Base-by-base conservation (phyloP, 2,113 vertebrate genomes). In the Manacus vitellinus region DNA sequence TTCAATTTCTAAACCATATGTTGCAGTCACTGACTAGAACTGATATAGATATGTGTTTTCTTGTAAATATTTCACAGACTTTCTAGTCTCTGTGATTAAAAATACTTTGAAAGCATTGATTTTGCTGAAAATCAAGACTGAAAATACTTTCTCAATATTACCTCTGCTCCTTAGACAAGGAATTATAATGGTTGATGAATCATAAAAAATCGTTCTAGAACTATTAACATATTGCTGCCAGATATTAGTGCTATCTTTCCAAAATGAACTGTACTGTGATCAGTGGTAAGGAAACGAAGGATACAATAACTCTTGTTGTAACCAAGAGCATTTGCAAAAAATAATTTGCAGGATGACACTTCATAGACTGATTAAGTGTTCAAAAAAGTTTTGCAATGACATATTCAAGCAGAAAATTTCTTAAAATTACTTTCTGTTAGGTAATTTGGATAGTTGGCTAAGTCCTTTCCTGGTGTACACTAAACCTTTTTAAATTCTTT, bases 1-100 rank as follows among this genome's bases (percentile, higher is more conserved):
- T 98, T 98, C 96, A 97, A 98, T 98, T 98, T 98, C 95, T 92
- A 96, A 97, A 97, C 98, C 98, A 98, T 99, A 99, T 99, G 98
- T 84, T 98, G 76, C 73, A 97, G 96, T 97, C 95, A 97, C 95
- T 97, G 97, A 88, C 85, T 96, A 97, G 96, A 98, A 96, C 96
- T 37, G 37, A 85, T 95, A 68, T 79, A 97, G 95, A 95, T 80
- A 94, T 95, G 37, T 51, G 67, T 72, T 94, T 95, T 97, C 97
- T 98, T 49, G 92, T 98, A 97, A 98, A 98, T 98, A 97, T 97
- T 98, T 97, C 94, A 97, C 97, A 82, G 90, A 77, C 66, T 95
- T 95, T 66, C 90, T 87, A 67, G 75, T 92, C 91, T 70, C 61
- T 86, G 49, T 8, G 51, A 88, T 96, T 97, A 85, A 97, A 89